Base-by-base conservation (phyloP, 1,140 invertebrate species). In the Protaetia brevitarsis region DNA sequence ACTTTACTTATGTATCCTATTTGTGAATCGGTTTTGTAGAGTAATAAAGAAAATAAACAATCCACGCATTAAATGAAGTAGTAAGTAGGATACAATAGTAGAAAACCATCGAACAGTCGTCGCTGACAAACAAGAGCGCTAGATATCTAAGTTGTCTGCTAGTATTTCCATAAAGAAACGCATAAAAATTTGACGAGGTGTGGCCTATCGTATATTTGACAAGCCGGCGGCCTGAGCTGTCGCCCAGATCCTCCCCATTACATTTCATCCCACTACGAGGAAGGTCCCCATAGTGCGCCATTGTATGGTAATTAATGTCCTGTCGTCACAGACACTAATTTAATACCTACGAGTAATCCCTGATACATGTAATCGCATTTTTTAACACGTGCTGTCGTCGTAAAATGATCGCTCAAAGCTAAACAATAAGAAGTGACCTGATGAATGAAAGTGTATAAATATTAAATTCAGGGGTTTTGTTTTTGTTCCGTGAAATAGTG, bases 261-360 rank as follows among this genome's bases (percentile, higher is more conserved):
- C 13, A 31, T 11, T 59, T 19, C 57, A 28, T 28, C 57, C 57
- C 57, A 59, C 57, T 59, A 59, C 29, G 29, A 31, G 59, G 59
- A 62, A 62, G 59, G 59, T 36, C 59, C 26, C 59, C 59, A 36
- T 31, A 31, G 26, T 19, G 41, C 11, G 27, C 59, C 59, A 62
- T 62, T 62, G 59, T 62, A 62, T 62, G 59, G 26, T 62, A 62
- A 62, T 62, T 62, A 62, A 62, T 62, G 59, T 21, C 30, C 59
- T 62, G 59, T 62, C 59, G 59, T 36, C 59, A 62, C 29, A 36
- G 37, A 62, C 59, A 62, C 59, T 62, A 62, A 62, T 62, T 62
- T 62, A 34, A 62, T 31, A 31, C 59, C 59, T 31, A 62, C 59
- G 59, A 36, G 29, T 27, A 62, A 62, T 31, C 21, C 31, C 21